Base-by-base conservation (phyloP, 2,888 invertebrate species). In the Auanema sp. region DNA sequence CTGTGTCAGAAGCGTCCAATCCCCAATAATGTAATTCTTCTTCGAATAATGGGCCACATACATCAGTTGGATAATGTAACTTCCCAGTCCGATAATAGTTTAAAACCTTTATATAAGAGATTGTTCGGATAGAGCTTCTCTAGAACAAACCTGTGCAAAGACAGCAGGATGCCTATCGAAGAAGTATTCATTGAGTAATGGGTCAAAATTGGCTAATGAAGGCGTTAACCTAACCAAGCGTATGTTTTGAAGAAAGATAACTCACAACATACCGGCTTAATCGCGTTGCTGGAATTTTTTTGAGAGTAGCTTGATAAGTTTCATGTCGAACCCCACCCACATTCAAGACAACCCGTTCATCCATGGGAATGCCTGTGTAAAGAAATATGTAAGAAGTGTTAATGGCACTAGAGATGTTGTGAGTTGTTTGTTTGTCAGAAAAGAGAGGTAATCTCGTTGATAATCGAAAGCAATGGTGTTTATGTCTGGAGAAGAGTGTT, bases 181-280 rank as follows among this genome's bases (percentile, higher is more conserved):
- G 89, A 97, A 98, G 88, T 96, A 98, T 87, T 98, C 98, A 87
- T 98, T 98, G 83, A 97, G 89, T 83, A 97, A 92, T 50, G 96
- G 95, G 87, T 98, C 98, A 87, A 97, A 98, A 88, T 97, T 98
- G 84, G 94, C 96, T 83, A 96, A 88, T 40, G 95, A 94, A 87
- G 98, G 97, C 14, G 91, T 91, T 74, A 92, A 87, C 61, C 80
- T 74, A 54, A n/a, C 14, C 11, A 50, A 10, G 11, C 21, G 24
- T 23, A 54, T 10, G 14, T 25, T 16, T 3, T 16, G 18, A 42
- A 18, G 54, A 23, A 52, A 44, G 12, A 57, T 2, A n/a, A 6
- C 8, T 4, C 12, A 14, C n/a, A 49, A 58, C 56, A 42, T 33
- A 66, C 66, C 71, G 64, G 65, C 75, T 91, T 87, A 92, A 87